These are phyloP conservation scores for Apotomis capreana DNA, from an alignment of 2,888 invertebrate species.

Conservation along the genomic window DNA sequence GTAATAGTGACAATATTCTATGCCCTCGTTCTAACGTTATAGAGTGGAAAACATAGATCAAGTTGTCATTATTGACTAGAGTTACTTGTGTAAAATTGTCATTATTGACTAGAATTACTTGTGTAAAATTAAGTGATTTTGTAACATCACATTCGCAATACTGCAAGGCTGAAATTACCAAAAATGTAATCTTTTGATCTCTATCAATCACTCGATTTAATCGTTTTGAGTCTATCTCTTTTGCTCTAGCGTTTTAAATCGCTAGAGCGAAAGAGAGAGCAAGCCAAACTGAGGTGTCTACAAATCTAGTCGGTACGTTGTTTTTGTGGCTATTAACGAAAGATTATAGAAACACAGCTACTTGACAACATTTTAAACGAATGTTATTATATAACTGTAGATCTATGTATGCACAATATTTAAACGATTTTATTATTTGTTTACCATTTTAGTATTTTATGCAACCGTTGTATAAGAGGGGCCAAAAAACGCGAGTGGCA, in stretches of 20 bases:
- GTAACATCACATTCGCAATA: constrained; percentile 28
- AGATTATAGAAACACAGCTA: too few species aligned
- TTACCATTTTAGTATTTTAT: too few species aligned
- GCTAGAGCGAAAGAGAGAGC: background rate
- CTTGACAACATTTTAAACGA: too few species aligned
- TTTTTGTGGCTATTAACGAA: background rate
- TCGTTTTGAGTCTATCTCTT: background rate
- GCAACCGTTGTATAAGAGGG: too few species aligned
- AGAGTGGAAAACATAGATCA: background rate
- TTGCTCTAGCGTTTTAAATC: background rate
- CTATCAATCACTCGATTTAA: constrained; percentile 10
- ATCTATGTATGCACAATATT: too few species aligned
- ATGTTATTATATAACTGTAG: too few species aligned
- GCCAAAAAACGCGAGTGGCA: too few species aligned
- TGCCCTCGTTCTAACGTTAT: background rate
- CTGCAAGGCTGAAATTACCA: constrained; percentile 39
- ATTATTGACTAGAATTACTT: background rate
- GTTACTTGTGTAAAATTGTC: background rate
- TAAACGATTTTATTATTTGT: too few species aligned
- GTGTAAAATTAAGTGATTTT: constrained; percentile 2
- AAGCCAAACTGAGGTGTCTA: background rate
- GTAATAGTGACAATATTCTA: too few species aligned
- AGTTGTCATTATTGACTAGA: background rate
- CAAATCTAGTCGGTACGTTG: background rate
- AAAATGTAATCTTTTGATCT: constrained; percentile 25